Conservation (phyloP, 2,113 vertebrate genomes). For the Platysteira castanea region DNA sequence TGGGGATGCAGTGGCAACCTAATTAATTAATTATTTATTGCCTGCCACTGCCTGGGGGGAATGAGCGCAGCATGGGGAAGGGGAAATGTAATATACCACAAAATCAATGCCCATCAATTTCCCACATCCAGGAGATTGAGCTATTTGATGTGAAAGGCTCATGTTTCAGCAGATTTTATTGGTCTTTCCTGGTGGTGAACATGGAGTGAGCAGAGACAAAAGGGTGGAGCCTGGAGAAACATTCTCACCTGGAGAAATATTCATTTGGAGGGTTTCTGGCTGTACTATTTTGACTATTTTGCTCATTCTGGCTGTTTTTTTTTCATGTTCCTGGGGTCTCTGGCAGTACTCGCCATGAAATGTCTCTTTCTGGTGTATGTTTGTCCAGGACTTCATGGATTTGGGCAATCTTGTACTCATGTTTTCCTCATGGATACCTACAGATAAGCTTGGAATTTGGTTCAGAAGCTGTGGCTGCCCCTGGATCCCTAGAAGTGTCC, state of each 20-base stretch:
- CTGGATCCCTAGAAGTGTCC: not conserved
- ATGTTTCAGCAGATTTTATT: not conserved
- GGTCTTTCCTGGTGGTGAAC: not conserved
- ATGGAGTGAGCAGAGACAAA: not conserved
- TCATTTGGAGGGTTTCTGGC: not conserved
- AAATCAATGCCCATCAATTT: not conserved
- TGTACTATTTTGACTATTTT: not conserved
- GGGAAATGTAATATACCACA: not conserved
- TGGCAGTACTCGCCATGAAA: not conserved
- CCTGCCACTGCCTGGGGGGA: not conserved
- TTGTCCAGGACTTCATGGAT: not conserved
- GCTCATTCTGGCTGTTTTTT: not conserved
- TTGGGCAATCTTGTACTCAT: not conserved
- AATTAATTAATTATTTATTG: not conserved
- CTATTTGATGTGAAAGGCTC: not conserved
- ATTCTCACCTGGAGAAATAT: not conserved
- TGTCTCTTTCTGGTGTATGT: not conserved
- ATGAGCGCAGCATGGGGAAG: rapidly evolving
- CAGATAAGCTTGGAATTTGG: not conserved
- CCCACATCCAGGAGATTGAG: not conserved
- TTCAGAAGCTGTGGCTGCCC: not conserved
- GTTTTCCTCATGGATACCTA: not conserved
- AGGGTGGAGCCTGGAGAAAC: not conserved
- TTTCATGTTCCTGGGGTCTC: rapidly evolving
- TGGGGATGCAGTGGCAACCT: not conserved